Evolutionary conservation across 2,888 invertebrate species (phyloP).

Genomic region (Chymomyza amoena): DNA sequence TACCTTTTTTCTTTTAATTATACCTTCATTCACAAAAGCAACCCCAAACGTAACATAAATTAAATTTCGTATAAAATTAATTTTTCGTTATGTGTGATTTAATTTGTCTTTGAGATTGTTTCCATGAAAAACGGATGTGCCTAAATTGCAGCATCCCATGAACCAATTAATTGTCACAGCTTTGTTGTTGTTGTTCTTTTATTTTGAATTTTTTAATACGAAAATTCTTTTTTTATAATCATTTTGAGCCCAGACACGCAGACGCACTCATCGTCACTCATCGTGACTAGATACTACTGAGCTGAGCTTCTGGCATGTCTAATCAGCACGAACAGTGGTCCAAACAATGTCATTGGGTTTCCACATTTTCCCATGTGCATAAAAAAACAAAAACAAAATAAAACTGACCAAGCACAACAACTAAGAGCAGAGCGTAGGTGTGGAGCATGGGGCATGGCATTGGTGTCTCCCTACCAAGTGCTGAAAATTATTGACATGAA

Average conservation of each 20-base stretch:
- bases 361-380: neutral
- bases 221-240: neutral
- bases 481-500: neutral
- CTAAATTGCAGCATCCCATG: slow-evolving; percentile 59
- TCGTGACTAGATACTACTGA: slow-evolving; percentile 23
- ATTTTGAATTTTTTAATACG: neutral
- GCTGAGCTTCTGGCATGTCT: slow-evolving; percentile 34
- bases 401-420: slow-evolving; percentile 37
- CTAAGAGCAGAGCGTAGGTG: slow-evolving; percentile 7
- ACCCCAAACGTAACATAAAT: neutral
- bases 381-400: slow-evolving; percentile 3
- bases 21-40: neutral
- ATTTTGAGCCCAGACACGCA: neutral
- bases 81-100: slow-evolving; percentile 2
- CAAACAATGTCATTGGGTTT: slow-evolving; percentile 3
- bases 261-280: neutral
- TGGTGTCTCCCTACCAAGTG: neutral
- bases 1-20: slow-evolving; percentile 5
- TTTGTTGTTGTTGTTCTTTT: neutral
- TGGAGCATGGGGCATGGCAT: no score
- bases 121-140: slow-evolving; percentile 47
- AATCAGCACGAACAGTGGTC: slow-evolving; percentile 49
- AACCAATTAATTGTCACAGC: slow-evolving; percentile 3
- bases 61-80: neutral
- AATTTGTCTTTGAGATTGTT: slow-evolving; percentile 8